Conservation (phyloP, 2,113 vertebrate species). For the Chaetorhynchus papuensis region DNA sequence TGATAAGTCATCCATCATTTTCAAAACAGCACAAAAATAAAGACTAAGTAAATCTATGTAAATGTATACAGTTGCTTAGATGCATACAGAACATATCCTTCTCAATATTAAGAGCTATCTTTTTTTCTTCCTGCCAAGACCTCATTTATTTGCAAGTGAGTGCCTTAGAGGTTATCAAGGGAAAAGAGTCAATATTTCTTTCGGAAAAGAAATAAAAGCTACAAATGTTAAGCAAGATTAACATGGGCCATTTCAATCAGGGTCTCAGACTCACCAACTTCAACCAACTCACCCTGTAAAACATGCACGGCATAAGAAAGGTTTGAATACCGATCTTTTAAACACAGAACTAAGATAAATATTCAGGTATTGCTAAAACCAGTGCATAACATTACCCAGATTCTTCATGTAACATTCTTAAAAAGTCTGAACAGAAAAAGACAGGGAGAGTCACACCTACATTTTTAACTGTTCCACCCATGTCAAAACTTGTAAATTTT, state of each 20-base stretch:
- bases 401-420: not conserved
- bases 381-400: not conserved
- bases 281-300: not conserved
- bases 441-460: not conserved
- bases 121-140: not conserved
- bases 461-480: not conserved
- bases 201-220: slow-evolving; percentile 10
- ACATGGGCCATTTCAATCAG: not conserved
- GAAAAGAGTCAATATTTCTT: not conserved
- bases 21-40: slow-evolving; percentile 1
- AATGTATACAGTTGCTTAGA: slow-evolving; percentile 9
- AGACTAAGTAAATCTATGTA: not conserved
- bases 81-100: not conserved
- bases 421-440: not conserved
- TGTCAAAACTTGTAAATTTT: not conserved
- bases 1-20: slow-evolving; percentile 4
- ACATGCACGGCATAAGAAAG: not conserved
- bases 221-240: slow-evolving; percentile 23
- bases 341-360: not conserved
- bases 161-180: not conserved
- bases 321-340: not conserved
- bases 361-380: not conserved
- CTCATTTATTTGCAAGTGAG: not conserved
- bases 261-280: not conserved
- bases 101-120: not conserved